A percentile compares a stretch with the other conserved stretches of the same genome.
Evolutionary conservation across 2,113 vertebrate genomes (phyloP).

Genomic region (Craseonycteris thonglongyai): DNA sequence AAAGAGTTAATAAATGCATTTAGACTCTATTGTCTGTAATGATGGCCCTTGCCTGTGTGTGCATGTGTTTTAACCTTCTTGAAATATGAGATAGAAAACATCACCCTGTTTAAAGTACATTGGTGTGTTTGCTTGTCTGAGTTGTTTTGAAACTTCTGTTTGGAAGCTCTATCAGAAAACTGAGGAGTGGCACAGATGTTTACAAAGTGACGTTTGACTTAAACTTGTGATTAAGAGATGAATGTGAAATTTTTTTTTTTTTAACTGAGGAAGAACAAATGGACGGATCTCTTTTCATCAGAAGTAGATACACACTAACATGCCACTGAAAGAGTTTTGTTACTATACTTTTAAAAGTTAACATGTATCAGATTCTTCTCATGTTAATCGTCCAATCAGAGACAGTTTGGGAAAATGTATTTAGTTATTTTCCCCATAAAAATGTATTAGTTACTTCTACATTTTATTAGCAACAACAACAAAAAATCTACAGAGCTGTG

Average conservation of each 20-base stretch:
- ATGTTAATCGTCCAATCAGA: not conserved
- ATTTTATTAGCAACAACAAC: not conserved
- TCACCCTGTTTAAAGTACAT: slow-evolving; percentile 21
- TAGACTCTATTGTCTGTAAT: not conserved
- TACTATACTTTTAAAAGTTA: slow-evolving; percentile 16
- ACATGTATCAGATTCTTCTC: not conserved
- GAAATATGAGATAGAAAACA: not conserved
- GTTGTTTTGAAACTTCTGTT: slow-evolving; percentile 63
- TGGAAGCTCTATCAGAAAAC: slow-evolving; percentile 28
- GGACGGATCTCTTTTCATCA: not conserved
- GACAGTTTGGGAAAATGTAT: not conserved
- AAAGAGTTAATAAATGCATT: slow-evolving; percentile 39
- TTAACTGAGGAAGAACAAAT: not conserved
- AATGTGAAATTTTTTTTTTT: slow-evolving; percentile 1
- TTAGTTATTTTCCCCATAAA: not conserved
- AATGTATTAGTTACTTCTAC: not conserved
- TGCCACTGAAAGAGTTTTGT: slow-evolving; percentile 27
- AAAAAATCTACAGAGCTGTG: not conserved
- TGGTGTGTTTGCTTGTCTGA: slow-evolving; percentile 33
- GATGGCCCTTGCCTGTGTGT: not conserved
- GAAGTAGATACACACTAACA: not conserved
- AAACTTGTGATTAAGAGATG: not conserved
- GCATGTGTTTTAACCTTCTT: slow-evolving; percentile 38
- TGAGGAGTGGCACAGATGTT: slow-evolving; percentile 39
- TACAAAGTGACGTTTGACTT: slow-evolving; percentile 40